Evolutionary conservation across 2,113 vertebrate species (phyloP).

Genomic region (Machaerirhynchus nigripectus): DNA sequence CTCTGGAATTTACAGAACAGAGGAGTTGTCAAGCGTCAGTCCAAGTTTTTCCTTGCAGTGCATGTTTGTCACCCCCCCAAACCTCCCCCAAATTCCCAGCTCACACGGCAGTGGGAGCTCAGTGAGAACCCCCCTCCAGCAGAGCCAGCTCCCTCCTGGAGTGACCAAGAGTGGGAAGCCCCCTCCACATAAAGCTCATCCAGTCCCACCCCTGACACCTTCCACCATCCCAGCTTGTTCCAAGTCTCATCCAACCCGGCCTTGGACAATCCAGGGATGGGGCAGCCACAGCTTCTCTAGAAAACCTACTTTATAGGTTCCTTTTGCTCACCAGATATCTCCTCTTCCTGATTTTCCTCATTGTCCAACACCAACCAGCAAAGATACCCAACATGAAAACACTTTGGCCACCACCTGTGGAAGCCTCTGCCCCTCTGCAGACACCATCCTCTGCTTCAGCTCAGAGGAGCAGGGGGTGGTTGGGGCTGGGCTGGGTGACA

Average conservation of each 20-base stretch:
- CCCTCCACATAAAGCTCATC: neutral
- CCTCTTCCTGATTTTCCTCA: neutral
- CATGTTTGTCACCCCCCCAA: neutral
- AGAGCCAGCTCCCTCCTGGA: neutral
- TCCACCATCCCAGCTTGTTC: neutral
- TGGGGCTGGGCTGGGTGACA: neutral
- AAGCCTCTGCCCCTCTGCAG: neutral
- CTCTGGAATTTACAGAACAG: neutral
- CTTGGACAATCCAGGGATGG: neutral
- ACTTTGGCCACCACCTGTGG: neutral
- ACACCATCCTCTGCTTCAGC: neutral
- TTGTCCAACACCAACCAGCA: neutral
- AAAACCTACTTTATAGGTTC: accelerated
- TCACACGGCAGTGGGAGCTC: neutral
- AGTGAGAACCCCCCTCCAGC: neutral
- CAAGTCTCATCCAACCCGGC: neutral
- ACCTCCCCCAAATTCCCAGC: neutral
- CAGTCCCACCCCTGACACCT: neutral
- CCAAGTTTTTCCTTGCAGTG: neutral
- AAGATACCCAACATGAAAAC: neutral
- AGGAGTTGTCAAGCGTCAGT: neutral
- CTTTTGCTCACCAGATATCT: neutral
- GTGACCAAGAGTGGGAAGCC: neutral
- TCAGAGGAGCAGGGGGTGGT: neutral
- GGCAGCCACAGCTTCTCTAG: neutral